Base-by-base conservation (phyloP, 1,140 invertebrate genomes). In the Diploscapter pachys region DNA sequence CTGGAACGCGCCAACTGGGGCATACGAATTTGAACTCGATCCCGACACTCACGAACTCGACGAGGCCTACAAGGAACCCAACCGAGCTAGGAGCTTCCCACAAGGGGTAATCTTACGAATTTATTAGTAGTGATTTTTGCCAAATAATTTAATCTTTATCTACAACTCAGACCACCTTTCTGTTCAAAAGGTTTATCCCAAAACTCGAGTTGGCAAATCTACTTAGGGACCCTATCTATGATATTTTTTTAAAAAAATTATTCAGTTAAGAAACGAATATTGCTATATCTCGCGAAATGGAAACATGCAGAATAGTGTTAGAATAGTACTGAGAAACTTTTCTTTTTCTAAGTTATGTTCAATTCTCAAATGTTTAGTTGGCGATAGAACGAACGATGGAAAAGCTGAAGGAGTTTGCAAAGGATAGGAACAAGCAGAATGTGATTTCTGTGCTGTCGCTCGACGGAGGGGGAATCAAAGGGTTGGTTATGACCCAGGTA, bases 391-490 rank as follows among this genome's bases (percentile, higher is more conserved):
- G 64, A 48, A 56, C 70, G 48, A 59, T 66, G 73, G 50, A 69
- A 2, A 74, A 74, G 66, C 54, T 74, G 57, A 68, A 63, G n/a
- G 49, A 74, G 48, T 52, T 74, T 11, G 66, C 53, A 6, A 67
- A 74, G 11, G 63, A 66, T 49, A 67, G 83, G 62, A 68, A 62
- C 11, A 75, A 76, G 57, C 66, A 54, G 11, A 81, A 81, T 63
- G 70, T 82, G 49, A 79, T 86, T 64, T 83, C 81, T 72, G 73
- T 86, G 6, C 63, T 85, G 6, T 67, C 76, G 5, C 56, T 85
- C 4, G 83, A 85, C 71, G 83, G 83, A 61, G 83, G 83, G 48
- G 83, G 83, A 13, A 85, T 85, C 64, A 81, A 82, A 13, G 83
- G 83, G n/a, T 56, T 85, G 0, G 81, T 85, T 53, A 85, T 86